These are phyloP conservation scores for Neomorphus geoffroyi DNA, from an alignment of 2,797 vertebrate species.

Conservation along the genomic window DNA sequence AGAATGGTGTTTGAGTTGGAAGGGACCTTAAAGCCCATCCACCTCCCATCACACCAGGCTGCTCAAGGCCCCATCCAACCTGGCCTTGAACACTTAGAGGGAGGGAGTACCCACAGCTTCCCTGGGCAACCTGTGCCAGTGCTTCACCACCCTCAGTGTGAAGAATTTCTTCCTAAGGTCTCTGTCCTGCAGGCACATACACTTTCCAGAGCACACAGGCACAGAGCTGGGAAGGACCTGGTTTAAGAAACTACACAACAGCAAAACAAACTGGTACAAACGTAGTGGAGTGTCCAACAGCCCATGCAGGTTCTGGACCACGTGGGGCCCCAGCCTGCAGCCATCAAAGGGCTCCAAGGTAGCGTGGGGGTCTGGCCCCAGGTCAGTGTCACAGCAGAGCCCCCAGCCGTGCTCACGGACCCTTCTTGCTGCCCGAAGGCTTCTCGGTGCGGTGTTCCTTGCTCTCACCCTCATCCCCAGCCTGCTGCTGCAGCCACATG, in stretches of 20 bases:
- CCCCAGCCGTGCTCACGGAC: accelerated
- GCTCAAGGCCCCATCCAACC: too few relatives aligned
- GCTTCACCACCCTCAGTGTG: too few relatives aligned
- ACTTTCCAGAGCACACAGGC: background rate
- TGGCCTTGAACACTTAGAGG: too few relatives aligned
- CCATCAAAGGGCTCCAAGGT: background rate
- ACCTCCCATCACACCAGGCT: too few relatives aligned
- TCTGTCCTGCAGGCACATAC: accelerated
- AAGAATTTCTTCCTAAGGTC: too few relatives aligned
- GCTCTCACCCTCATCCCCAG: slow-evolving; percentile 72
- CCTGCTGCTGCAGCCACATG: slow-evolving; percentile 91
- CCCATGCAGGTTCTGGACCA: background rate
- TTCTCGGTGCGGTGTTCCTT: slow-evolving; percentile 85
- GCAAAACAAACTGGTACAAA: slow-evolving; percentile 13
- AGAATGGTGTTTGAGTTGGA: too few relatives aligned
- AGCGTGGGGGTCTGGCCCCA: accelerated
- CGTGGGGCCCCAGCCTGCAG: accelerated
- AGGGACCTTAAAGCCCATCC: too few relatives aligned
- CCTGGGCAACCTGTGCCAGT: too few relatives aligned
- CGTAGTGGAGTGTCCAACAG: slow-evolving; percentile 38
- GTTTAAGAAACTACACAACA: slow-evolving; percentile 51
- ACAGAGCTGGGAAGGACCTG: background rate
- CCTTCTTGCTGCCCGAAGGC: slow-evolving; percentile 48
- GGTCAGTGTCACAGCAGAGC: background rate
- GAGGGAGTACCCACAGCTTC: too few relatives aligned